Conservation (phyloP, 2,113 vertebrate genomes). For the Pteropus alecto region DNA sequence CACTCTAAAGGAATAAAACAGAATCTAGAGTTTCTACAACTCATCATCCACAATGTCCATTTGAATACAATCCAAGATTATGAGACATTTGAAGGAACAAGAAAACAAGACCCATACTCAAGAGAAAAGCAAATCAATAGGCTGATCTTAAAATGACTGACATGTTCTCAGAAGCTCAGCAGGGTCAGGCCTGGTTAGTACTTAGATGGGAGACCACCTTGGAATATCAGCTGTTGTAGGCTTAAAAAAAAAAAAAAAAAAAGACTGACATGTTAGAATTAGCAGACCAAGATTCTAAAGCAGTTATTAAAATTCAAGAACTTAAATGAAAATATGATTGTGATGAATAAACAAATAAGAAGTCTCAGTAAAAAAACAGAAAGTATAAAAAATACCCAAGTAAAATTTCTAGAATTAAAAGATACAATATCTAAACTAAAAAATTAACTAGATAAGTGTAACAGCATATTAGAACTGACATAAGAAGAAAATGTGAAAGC, state of each 20-base stretch:
- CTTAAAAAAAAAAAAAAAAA: too few relatives aligned
- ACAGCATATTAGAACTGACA: neutral
- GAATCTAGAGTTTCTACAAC: neutral
- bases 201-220: too few relatives aligned
- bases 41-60: neutral
- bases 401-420: constrained; percentile 1
- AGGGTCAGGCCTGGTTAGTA: too few relatives aligned
- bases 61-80: neutral
- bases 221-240: too few relatives aligned
- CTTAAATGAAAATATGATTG: neutral
- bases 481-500: neutral
- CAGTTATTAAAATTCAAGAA: neutral
- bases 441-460: neutral
- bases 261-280: neutral
- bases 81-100: neutral
- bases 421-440: neutral
- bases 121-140: neutral
- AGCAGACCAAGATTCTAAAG: neutral
- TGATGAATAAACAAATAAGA: neutral
- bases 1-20: neutral
- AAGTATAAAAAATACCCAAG: neutral
- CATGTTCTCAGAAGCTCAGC: too few relatives aligned
- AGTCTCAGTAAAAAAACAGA: neutral
- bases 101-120: neutral
- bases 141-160: neutral